A percentile compares a stretch with the other conserved stretches of the same genome.
Conservation (phyloP, 2,797 vertebrate species). For the Poecilia picta region DNA sequence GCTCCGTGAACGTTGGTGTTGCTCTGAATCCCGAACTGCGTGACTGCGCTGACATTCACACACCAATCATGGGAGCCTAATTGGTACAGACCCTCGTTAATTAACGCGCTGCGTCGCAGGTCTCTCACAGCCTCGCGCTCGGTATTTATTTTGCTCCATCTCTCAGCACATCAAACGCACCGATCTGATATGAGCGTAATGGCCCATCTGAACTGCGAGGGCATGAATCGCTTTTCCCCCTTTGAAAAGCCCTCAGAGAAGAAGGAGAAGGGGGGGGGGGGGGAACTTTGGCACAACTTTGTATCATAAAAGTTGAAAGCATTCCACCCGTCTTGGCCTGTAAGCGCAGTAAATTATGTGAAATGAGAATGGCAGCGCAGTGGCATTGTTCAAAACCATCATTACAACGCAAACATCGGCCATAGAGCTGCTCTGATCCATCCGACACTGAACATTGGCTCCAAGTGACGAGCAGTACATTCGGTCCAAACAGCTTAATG, state of each 20-base stretch:
- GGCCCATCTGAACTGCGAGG: slow-evolving; percentile 59
- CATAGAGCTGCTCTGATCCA: slow-evolving; percentile 23
- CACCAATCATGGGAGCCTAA: slow-evolving; percentile 75
- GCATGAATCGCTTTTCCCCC: slow-evolving; percentile 65
- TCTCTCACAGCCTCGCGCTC: slow-evolving; percentile 70
- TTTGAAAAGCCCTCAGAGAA: slow-evolving; percentile 66
- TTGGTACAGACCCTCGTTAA: slow-evolving; percentile 78
- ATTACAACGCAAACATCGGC: slow-evolving; percentile 31
- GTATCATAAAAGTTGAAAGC: slow-evolving; percentile 78
- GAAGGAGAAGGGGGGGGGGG: too few relatives aligned
- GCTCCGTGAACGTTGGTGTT: slow-evolving; percentile 75
- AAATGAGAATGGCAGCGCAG: slow-evolving; percentile 42
- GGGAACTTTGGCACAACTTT: slow-evolving; percentile 71
- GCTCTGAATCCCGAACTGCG: slow-evolving; percentile 63
- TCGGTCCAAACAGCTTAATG: neutral
- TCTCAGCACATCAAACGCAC: slow-evolving; percentile 67
- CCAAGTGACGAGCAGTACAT: neutral
- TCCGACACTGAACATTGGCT: slow-evolving; percentile 5
- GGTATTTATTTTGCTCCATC: slow-evolving; percentile 70
- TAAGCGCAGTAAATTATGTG: slow-evolving; percentile 63
- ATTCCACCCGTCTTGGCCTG: slow-evolving; percentile 67
- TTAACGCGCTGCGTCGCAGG: slow-evolving; percentile 72
- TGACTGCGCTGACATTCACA: slow-evolving; percentile 76
- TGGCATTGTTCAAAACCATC: slow-evolving; percentile 65
- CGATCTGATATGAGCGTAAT: slow-evolving; percentile 69